These are phyloP conservation scores for Ditula angustiorana DNA, from an alignment of 2,888 invertebrate species.

Conservation along the genomic window DNA sequence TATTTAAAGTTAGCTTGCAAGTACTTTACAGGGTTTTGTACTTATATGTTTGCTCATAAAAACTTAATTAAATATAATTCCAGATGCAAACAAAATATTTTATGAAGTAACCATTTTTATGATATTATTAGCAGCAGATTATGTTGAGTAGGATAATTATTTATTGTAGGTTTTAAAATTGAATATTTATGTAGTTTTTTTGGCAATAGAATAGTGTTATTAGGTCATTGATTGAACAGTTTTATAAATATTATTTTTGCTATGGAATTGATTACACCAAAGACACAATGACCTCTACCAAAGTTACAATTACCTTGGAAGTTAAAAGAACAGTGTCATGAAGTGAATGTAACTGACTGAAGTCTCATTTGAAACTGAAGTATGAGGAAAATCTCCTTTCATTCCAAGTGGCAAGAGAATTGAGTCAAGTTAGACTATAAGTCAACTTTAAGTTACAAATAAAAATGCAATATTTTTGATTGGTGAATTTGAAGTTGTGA, in stretches of 20 bases:
- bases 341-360: constrained; percentile 22
- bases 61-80: not conserved
- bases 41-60: constrained; percentile 26
- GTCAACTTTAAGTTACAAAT: constrained; percentile 26
- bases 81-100: constrained; percentile 5
- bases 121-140: constrained; percentile 35
- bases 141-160: constrained; percentile 32
- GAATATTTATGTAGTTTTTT: constrained; percentile 13
- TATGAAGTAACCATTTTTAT: constrained; percentile 24
- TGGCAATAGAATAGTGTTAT: constrained; percentile 23
- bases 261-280: constrained; percentile 36
- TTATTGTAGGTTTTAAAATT: constrained; percentile 30
- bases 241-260: constrained; percentile 9
- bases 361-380: constrained; percentile 12
- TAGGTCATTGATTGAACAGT: constrained; percentile 27
- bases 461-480: constrained; percentile 32
- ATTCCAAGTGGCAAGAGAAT: not conserved
- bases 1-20: not conserved
- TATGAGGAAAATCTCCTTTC: constrained; percentile 2
- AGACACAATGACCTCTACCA: constrained; percentile 34
- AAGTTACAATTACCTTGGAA: constrained; percentile 31
- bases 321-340: not conserved
- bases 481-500: constrained; percentile 30
- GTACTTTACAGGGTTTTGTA: constrained; percentile 35
- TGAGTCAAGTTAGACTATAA: constrained; percentile 24